These are phyloP conservation scores for Cephus cinctus DNA, from an alignment of 1,140 invertebrate genomes.

Conservation along the genomic window DNA sequence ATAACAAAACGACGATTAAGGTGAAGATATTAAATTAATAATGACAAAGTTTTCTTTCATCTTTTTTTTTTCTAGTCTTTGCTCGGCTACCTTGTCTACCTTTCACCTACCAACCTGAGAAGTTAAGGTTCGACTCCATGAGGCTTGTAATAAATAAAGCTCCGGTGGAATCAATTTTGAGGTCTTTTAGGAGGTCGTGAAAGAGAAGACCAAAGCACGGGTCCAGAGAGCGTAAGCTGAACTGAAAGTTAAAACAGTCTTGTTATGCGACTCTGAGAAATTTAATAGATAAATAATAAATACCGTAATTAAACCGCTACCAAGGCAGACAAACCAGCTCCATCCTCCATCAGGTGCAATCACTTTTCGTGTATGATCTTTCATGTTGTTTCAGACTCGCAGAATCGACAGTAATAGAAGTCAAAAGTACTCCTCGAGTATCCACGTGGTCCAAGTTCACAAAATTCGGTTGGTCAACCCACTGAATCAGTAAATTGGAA, in stretches of 20 bases:
- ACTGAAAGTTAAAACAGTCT: constrained; percentile 56
- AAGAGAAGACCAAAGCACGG: constrained; percentile 77
- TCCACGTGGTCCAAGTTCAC: too few relatives aligned
- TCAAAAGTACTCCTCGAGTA: too few relatives aligned
- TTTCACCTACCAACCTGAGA: constrained; percentile 55
- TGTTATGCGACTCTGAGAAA: constrained; percentile 12
- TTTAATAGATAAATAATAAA: constrained; percentile 35
- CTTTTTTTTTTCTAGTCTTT: too few relatives aligned
- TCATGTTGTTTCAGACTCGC: too few relatives aligned
- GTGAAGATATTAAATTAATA: not conserved
- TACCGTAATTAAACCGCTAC: constrained; percentile 77
- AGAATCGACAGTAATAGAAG: too few relatives aligned
- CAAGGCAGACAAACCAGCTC: constrained; percentile 80
- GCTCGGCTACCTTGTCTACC: not conserved
- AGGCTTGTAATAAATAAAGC: constrained; percentile 72
- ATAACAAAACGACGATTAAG: not conserved
- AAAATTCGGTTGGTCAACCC: too few relatives aligned
- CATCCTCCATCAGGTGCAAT: constrained; percentile 74
- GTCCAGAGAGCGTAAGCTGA: constrained; percentile 73
- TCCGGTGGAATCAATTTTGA: constrained; percentile 69
- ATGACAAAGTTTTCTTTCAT: not conserved
- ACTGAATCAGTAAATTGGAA: too few relatives aligned
- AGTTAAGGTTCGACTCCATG: constrained; percentile 72
- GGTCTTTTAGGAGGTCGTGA: constrained; percentile 65
- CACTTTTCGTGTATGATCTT: constrained; percentile 44